A percentile compares a stretch with the other conserved stretches of the same genome.
Conservation (phyloP, 2,888 invertebrate species). For the Ornithoptera alexandrae region DNA sequence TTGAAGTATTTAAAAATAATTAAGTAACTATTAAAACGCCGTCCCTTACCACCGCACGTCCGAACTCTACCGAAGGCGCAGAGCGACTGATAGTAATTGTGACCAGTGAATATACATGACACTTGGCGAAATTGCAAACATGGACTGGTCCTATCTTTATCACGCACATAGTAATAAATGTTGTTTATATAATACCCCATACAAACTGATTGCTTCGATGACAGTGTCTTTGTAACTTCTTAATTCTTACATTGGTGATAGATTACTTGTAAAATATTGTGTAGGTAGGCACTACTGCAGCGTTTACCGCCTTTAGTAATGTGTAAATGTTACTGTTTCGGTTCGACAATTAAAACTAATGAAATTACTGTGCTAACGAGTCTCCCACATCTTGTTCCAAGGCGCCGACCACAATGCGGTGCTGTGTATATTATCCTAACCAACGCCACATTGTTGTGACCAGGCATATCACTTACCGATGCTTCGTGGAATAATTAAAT, state of each 20-base stretch:
- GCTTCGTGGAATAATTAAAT: too few relatives aligned
- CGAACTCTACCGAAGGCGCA: constrained; percentile 48
- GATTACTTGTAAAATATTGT: too few relatives aligned
- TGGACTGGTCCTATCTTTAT: constrained; percentile 45
- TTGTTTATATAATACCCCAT: constrained; percentile 6
- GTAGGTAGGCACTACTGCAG: too few relatives aligned
- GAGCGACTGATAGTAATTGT: constrained; percentile 26
- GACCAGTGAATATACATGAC: constrained; percentile 39
- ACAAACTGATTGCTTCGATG: neutral
- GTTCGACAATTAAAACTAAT: too few relatives aligned
- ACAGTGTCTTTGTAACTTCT: neutral
- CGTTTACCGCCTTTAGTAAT: too few relatives aligned
- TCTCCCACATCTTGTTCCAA: too few relatives aligned
- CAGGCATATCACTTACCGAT: too few relatives aligned
- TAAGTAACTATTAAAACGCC: constrained; percentile 9
- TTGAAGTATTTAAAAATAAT: constrained; percentile 49
- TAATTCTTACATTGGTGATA: neutral
- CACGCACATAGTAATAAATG: constrained; percentile 2
- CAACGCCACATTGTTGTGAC: too few relatives aligned
- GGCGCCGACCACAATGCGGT: too few relatives aligned
- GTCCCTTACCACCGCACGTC: constrained; percentile 38
- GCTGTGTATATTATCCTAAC: too few relatives aligned
- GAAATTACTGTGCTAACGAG: too few relatives aligned
- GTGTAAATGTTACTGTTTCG: too few relatives aligned
- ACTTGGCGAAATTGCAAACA: constrained; percentile 51